Evolutionary conservation across 2,888 invertebrate species (phyloP), one percentile per base, ranked within the genome.

Genomic region (Mallateleia sp.): DNA sequence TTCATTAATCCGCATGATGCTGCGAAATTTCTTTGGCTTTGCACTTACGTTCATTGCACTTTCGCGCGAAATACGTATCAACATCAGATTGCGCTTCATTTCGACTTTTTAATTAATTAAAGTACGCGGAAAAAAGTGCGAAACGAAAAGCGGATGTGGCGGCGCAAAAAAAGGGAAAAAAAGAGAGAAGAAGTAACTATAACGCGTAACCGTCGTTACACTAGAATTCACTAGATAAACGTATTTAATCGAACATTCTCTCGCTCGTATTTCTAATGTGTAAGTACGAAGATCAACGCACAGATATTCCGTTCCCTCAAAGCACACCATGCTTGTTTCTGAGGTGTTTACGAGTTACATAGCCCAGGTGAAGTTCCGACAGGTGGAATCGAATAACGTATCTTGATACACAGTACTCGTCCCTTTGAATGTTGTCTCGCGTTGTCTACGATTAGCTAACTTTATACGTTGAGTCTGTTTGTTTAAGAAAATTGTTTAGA

Each of bases 301-400:
- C 67, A 60, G 64, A 64, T 75, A 75, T 38, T 64, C 45, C 38
- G 62, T 64, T 54, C 58, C 77, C 81, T 80, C 75, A 75, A 77
- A 85, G 77, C 80, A 69, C 62, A 75, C 62, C 56, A 69, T 50
- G 75, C 79, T 80, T 75, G 79, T 80, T 80, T 74, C 81, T 60
- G 77, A 85, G 77, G 85, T 81, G 85, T 85, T 85, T 85, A 85
- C 85, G 85, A 85, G 85, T 77, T 85, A 85, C 77, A 72, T 79
- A 74, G 74, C 78, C 78, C 86, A 82, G 86, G 82, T 86, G 78
- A 86, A 78, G 74, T 86, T 78, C 78, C 85, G 82, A 89, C 90
- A 90, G 90, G 90, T 90, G 90, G 88, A 90, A 87, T 89, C 88
- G 81, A 88, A 87, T 89, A 89, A 88, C 88, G 82, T 85, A 62